Evolutionary conservation across 2,113 vertebrate species (phyloP).

Genomic region (Perccottus glenii): DNA sequence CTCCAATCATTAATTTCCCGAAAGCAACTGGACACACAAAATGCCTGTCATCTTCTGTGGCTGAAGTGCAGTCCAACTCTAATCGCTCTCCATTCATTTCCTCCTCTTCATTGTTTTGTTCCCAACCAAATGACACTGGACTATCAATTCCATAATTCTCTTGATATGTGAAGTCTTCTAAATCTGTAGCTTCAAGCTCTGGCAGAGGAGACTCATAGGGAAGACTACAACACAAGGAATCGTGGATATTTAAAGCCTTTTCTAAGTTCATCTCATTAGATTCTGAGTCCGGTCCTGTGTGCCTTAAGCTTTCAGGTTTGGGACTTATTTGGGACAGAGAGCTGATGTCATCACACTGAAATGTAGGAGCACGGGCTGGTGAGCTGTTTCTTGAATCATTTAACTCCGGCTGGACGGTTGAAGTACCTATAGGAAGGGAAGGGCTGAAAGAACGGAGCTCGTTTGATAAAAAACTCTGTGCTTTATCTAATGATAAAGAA

Average conservation of each 20-base stretch:
- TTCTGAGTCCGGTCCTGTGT: slow-evolving; percentile 4
- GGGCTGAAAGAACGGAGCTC: neutral
- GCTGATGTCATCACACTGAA: neutral
- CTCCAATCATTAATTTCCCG: slow-evolving; percentile 52
- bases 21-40: slow-evolving; percentile 66
- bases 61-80: slow-evolving; percentile 25
- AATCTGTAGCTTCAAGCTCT: neutral
- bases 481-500: slow-evolving; percentile 4
- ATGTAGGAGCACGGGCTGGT: neutral
- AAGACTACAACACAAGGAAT: neutral
- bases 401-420: slow-evolving; percentile 8
- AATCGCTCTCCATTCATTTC: slow-evolving; percentile 25
- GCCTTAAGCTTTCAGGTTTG: neutral
- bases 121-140: slow-evolving; percentile 40
- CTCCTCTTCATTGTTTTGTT: slow-evolving; percentile 36
- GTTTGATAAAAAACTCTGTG: neutral
- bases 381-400: slow-evolving; percentile 1
- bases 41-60: slow-evolving; percentile 39
- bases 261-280: slow-evolving; percentile 11
- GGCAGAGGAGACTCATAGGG: slow-evolving; percentile 14
- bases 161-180: neutral
- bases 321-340: neutral
- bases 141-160: slow-evolving; percentile 21
- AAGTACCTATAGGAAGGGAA: neutral
- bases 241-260: slow-evolving; percentile 9